A percentile compares a stretch with the other conserved stretches of the same genome.
Conservation (phyloP, 2,888 invertebrate genomes). For the Rhorus exstirpatorius region DNA sequence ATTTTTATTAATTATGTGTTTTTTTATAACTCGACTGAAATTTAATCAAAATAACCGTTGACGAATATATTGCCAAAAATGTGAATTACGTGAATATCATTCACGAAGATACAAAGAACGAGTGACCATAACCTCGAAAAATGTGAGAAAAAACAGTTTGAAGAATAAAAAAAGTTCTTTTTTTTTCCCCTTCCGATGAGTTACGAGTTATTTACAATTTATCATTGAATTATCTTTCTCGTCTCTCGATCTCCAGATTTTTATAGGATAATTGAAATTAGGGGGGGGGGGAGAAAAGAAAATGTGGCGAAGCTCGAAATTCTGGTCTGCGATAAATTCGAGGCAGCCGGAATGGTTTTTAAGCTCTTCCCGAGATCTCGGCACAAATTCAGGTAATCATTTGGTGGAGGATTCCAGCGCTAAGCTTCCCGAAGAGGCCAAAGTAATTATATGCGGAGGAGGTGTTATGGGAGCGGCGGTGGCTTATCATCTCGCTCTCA, state of each 20-base stretch:
- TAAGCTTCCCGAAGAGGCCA: slow-evolving; percentile 87
- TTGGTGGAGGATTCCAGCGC: slow-evolving; percentile 49
- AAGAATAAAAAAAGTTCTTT: background rate
- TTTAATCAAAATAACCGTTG: no score
- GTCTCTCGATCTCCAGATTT: background rate
- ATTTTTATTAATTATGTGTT: background rate
- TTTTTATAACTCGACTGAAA: background rate
- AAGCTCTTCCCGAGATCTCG: background rate
- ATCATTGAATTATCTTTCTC: background rate
- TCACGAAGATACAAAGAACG: background rate
- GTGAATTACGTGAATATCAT: background rate
- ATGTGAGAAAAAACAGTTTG: no score
- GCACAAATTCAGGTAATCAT: slow-evolving; percentile 34
- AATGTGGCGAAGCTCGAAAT: slow-evolving; percentile 78
- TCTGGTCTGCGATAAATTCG: slow-evolving; percentile 56
- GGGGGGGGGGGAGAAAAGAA: no score
- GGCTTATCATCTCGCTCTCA: slow-evolving; percentile 94
- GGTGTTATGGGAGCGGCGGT: slow-evolving; percentile 97
- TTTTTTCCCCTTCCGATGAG: no score
- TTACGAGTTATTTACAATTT: no score
- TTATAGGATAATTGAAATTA: slow-evolving; percentile 21
- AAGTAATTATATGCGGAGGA: slow-evolving; percentile 96
- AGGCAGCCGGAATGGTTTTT: slow-evolving; percentile 38
- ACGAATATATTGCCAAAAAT: background rate
- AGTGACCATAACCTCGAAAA: background rate